Evolutionary conservation across 2,888 invertebrate species (phyloP).

Genomic region (Macropis europaea): DNA sequence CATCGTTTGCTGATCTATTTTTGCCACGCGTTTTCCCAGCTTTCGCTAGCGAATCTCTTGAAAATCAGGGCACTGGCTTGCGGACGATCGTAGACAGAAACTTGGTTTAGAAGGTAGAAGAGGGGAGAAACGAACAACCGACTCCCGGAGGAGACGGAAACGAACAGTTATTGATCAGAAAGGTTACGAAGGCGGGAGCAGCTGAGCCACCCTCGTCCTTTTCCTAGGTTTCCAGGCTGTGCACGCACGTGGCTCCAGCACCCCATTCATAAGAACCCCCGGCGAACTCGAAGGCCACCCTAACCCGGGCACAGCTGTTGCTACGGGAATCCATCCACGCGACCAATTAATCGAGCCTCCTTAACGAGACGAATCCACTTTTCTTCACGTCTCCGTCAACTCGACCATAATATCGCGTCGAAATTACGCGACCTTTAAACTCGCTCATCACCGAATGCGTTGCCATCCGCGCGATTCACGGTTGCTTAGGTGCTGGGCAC

Average conservation of each 20-base stretch:
- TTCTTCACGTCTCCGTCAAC: neutral
- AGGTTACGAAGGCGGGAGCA: conserved; percentile 57
- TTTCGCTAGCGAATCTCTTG: too few species aligned
- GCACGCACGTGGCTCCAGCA: conserved; percentile 69
- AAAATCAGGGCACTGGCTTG: too few species aligned
- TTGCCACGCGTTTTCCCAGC: too few species aligned
- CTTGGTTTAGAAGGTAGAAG: neutral
- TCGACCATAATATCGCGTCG: neutral
- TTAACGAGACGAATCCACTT: conserved; percentile 7
- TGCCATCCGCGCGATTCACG: too few species aligned
- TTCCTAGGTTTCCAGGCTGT: conserved; percentile 43
- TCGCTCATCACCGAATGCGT: too few species aligned
- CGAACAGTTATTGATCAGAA: conserved; percentile 68
- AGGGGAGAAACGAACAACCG: conserved; percentile 3
- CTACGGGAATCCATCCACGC: conserved; percentile 65
- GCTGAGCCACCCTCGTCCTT: conserved; percentile 67
- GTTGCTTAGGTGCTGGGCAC: too few species aligned
- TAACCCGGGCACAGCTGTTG: conserved; percentile 68
- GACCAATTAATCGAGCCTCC: conserved; percentile 37
- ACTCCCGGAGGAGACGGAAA: conserved; percentile 21
- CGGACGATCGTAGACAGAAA: conserved; percentile 14
- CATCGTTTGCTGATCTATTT: too few species aligned
- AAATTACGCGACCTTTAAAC: too few species aligned
- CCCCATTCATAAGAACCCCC: conserved; percentile 70
- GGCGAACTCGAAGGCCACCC: conserved; percentile 46